Percentiles rank a stretch among this genome's conserved stretches.
Conservation (phyloP, 2,113 vertebrate species). For the Mesoclemmys tuberculata region DNA sequence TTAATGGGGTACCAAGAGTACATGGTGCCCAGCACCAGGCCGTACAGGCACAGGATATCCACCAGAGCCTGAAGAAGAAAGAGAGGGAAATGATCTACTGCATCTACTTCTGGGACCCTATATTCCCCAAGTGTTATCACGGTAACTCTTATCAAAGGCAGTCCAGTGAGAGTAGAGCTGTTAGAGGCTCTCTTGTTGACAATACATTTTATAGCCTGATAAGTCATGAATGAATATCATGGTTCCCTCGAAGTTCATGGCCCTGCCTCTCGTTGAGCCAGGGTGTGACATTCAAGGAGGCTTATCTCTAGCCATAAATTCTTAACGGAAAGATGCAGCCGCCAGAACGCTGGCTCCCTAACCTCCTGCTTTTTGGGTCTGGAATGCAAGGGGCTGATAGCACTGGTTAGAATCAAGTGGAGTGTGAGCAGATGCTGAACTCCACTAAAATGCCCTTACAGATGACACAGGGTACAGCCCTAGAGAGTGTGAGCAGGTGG, state of each 20-base stretch:
- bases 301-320: constrained; percentile 27
- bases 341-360: not conserved
- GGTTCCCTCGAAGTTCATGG: rapidly evolving
- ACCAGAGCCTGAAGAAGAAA: constrained; percentile 77
- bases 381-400: constrained; percentile 21
- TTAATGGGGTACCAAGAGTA: constrained; percentile 87
- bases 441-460: not conserved
- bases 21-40: constrained; percentile 80
- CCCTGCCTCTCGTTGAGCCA: rapidly evolving
- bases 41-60: constrained; percentile 82
- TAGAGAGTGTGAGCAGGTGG: rapidly evolving
- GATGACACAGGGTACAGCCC: not conserved
- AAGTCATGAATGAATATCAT: not conserved
- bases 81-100: not conserved
- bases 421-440: rapidly evolving
- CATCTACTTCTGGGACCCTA: not conserved
- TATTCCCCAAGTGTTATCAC: rapidly evolving
- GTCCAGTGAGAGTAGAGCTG: not conserved
- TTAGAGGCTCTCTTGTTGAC: rapidly evolving
- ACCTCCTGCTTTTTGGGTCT: not conserved
- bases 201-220: not conserved
- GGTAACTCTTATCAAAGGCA: rapidly evolving
- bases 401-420: not conserved
- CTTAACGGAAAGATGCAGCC: constrained; percentile 44
- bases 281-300: constrained; percentile 29